Evolutionary conservation across 2,888 invertebrate genomes (phyloP), one percentile per base, ranked within the genome.

Genomic region (Drosophila rellima): DNA sequence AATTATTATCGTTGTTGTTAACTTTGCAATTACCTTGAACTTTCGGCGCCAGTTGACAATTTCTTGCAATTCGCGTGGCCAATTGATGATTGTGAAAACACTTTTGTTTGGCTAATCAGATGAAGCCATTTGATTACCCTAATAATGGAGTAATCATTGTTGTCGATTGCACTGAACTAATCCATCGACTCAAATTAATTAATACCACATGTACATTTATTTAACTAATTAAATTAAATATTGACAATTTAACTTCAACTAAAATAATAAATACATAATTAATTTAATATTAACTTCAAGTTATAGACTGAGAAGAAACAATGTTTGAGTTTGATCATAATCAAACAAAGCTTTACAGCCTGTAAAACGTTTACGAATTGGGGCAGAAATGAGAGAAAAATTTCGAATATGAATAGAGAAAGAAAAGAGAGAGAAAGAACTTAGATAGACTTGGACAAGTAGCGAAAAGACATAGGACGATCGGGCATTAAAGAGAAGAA

Each of bases 21-120:
- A n/a, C 42, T 26, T 56, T 26, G 71, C 51, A 40, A 63, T 44
- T 29, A 47, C 62, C 51, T 62, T 44, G 31, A 71, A 65, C 69
- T 56, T 59, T 33, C 1, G 8, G 15, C 17, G 35, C n/a, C 44
- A 33, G 18, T 40, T 47, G 47, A 48, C 52, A 61, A 40, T 42
- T 61, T 61, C 42, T 55, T 42, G 42, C 26, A 39, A 50, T 15
- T 10, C 23, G 7, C 26, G n/a, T 29, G 37, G 45, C 3, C 29
- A 52, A 62, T 47, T 50, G 50, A 37, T n/a, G 31, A 59, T 56
- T 35, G 26, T 18, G n/a, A 31, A 42, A 55, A 55, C 33, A 15
- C 20, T 55, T 42, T 42, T 8, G 35, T 37, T 7, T n/a, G 11
- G 10, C 7, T 29, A 42, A 42, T 55, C 42, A 20, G 5, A 33